A percentile compares a stretch with the other conserved stretches of the same genome.
phyloP scores from a whole-genome alignment of 1,140 invertebrate species.

The Vanessa atalanta region DNA sequence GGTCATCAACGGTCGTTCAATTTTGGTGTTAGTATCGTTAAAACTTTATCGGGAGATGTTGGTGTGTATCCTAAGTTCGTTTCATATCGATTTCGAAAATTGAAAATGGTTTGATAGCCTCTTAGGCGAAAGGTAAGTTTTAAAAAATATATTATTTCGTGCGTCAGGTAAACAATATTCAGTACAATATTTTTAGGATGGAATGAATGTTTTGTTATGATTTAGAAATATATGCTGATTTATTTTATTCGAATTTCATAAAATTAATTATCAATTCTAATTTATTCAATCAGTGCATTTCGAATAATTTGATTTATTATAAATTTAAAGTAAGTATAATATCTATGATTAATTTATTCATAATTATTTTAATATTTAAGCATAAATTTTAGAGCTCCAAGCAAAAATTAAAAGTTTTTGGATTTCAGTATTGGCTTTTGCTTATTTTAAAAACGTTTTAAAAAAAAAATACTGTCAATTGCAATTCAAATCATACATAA shows the following conservation, averaged over 20 bases:
- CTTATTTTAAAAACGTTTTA: not conserved
- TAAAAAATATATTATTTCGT: not conserved
- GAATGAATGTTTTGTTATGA: too few relatives aligned
- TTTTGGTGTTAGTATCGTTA: constrained; percentile 44
- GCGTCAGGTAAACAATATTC: too few relatives aligned
- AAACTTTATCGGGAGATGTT: constrained; percentile 37
- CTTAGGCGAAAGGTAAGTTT: not conserved
- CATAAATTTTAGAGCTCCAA: not conserved
- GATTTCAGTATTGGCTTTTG: not conserved
- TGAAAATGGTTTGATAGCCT: not conserved
- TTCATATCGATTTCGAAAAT: constrained; percentile 1
- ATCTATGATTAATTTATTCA: not conserved
- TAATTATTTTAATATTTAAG: not conserved
- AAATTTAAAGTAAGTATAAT: not conserved
- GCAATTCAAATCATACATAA: not conserved
- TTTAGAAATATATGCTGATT: too few relatives aligned
- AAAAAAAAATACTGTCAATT: not conserved
- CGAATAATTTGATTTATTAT: not conserved
- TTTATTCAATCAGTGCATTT: not conserved
- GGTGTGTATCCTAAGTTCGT: not conserved
- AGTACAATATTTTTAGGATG: too few relatives aligned
- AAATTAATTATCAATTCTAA: constrained; percentile 4
- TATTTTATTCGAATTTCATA: not conserved
- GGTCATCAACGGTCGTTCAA: constrained; percentile 63
- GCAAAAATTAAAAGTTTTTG: not conserved